Evolutionary conservation across 2,113 vertebrate species (phyloP), one percentile per base, ranked within the genome.

Genomic region (Pachycephala philippinensis): DNA sequence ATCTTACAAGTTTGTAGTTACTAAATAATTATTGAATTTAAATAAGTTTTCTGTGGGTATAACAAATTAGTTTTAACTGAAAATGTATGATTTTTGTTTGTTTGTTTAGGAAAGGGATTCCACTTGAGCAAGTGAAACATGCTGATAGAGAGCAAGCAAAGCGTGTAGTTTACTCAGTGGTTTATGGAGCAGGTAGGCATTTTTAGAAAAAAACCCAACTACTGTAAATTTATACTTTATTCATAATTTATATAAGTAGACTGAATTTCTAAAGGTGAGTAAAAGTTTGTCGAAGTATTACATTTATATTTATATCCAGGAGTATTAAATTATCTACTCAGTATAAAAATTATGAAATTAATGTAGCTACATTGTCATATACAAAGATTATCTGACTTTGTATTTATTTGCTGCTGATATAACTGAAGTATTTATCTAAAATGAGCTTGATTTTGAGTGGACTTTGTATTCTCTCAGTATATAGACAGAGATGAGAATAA

Each of bases 171-270:
- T 99, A 99, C 88, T 98, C 99, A 2, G 98, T 98, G 50, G 97
- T 99, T 92, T 99, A 99, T 22, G 99, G 99, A 93, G 99, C 98
- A 98, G 99, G 99, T 99, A 89, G 39, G 96, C 30, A 74, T 77
- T 87, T 74, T 30, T 74, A 70, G 21, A 9, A 59, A 64, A 52
- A 50, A 64, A 10, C 2, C 1, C 27, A 52, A 8, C 19, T 76
- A 19, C 17, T 63, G 35, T 42, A 65, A 31, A 14, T 83, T 54
- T 22, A 24, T 77, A 56, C 12, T 72, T 74, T 26, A 11, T 39
- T 30, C 1, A 11, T 59, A 13, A 56, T 31, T 83, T 83, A 13
- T 71, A 7, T 59, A 44, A 84, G 22, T 79, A 30, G 24, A 50
- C 33, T 79, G 39, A 50, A 79, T 72, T 94, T 79, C 23, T 91